phyloP scores from a whole-genome alignment of 2,888 invertebrate genomes.

The Drosophila stalkeri region DNA sequence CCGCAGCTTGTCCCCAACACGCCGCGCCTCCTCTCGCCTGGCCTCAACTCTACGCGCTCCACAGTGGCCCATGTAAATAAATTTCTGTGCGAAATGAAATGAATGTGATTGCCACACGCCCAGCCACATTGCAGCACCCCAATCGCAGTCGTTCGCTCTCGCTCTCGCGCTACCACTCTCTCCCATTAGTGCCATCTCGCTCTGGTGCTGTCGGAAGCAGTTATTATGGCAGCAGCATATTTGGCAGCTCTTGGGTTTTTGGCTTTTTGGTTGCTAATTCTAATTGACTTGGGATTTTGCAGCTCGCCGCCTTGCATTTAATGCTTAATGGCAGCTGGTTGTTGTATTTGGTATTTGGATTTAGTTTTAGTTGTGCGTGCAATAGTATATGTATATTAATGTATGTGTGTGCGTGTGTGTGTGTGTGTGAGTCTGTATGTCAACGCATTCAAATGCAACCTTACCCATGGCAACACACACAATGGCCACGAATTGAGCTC shows the following conservation, averaged over 20 bases:
- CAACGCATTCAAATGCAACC: slow-evolving; percentile 8
- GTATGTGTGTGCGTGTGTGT: background rate
- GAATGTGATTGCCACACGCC: slow-evolving; percentile 79
- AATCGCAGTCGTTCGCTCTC: slow-evolving; percentile 2
- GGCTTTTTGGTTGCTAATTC: slow-evolving; percentile 60
- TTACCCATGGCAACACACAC: slow-evolving; percentile 2
- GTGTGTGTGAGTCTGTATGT: background rate
- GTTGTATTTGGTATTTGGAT: slow-evolving; percentile 15
- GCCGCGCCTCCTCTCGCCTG: slow-evolving; percentile 4
- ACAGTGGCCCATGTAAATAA: slow-evolving; percentile 69
- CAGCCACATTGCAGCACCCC: slow-evolving; percentile 26
- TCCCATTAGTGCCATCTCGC: background rate
- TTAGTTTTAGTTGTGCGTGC: slow-evolving; percentile 8
- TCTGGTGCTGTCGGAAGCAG: slow-evolving; percentile 65
- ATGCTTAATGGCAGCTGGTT: slow-evolving; percentile 30
- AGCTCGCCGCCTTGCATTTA: slow-evolving; percentile 56
- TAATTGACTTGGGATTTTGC: slow-evolving; percentile 72
- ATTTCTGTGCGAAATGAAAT: slow-evolving; percentile 81
- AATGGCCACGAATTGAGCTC: slow-evolving; percentile 9
- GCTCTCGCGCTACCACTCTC: background rate
- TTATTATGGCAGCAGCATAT: slow-evolving; percentile 77
- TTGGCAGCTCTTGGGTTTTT: slow-evolving; percentile 57
- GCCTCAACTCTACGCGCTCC: background rate
- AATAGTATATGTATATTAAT: background rate
- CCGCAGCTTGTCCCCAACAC: slow-evolving; percentile 63